Percentiles rank a stretch among this genome's conserved stretches.
Evolutionary conservation across 1,140 invertebrate genomes (phyloP).

Genomic region (Solenopsis fugax): DNA sequence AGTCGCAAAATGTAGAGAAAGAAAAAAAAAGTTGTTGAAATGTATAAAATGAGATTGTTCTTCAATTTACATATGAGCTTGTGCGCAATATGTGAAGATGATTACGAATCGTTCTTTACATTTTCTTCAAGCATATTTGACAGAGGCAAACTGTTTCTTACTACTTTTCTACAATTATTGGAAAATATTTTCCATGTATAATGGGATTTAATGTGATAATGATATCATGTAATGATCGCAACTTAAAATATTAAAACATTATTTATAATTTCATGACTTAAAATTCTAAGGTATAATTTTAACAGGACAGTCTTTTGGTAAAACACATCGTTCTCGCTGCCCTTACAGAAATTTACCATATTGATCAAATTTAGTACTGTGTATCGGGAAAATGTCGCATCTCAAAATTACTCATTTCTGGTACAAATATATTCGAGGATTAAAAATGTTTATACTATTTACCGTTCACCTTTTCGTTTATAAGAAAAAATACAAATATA

Average conservation of each 20-base stretch:
- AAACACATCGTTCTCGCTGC: neutral
- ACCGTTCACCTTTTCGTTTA: neutral
- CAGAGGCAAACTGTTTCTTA: neutral
- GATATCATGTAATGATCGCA: conserved; percentile 22
- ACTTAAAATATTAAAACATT: conserved; percentile 3
- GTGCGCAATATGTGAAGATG: neutral
- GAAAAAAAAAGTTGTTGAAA: neutral
- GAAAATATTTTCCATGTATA: neutral
- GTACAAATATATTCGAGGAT: neutral
- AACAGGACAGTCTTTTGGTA: conserved; percentile 28
- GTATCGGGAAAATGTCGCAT: neutral
- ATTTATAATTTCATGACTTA: conserved; percentile 23
- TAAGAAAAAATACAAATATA: neutral
- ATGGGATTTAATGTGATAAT: neutral
- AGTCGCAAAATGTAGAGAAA: neutral
- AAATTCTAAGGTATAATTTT: conserved; percentile 32
- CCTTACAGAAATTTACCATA: too few relatives aligned
- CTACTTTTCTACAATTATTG: neutral
- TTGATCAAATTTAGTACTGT: too few relatives aligned
- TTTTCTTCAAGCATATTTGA: conserved; percentile 4
- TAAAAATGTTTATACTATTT: conserved; percentile 10
- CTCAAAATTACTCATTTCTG: neutral
- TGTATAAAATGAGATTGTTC: neutral
- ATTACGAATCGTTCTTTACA: neutral
- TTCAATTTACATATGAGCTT: neutral